Conservation (phyloP, 64 coral and sea anemone genomes). For the Acropora tenuis region DNA sequence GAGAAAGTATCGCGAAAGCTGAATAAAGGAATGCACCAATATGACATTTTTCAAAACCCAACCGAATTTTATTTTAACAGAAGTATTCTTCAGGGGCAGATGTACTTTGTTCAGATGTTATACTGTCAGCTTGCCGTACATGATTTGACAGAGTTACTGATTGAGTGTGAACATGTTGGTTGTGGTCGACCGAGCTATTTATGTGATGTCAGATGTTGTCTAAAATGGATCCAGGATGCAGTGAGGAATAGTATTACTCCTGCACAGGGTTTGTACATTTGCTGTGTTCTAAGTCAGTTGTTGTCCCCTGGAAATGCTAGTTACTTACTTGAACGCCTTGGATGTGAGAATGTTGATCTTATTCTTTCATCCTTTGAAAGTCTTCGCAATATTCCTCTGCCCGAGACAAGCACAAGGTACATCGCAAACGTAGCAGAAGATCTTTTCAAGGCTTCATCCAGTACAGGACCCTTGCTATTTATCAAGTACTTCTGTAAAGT, state of each 20-base stretch:
- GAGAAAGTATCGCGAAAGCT: neutral
- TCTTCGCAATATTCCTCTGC: neutral
- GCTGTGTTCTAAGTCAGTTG: slow-evolving; percentile 43
- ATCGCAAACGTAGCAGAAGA: slow-evolving; percentile 28
- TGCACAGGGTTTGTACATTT: slow-evolving; percentile 12
- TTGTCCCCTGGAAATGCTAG: neutral
- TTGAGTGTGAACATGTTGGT: slow-evolving; percentile 60
- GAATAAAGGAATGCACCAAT: slow-evolving; percentile 15
- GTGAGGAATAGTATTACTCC: neutral
- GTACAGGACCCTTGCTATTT: neutral
- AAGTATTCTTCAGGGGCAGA: slow-evolving; percentile 22
- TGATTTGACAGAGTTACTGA: slow-evolving; percentile 28
- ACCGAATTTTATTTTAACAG: neutral
- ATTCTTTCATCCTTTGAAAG: neutral
- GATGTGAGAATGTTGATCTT: neutral
- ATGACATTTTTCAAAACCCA: slow-evolving; percentile 40
- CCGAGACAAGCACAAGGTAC: neutral
- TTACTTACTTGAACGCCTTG: neutral
- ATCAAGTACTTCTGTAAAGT: slow-evolving; percentile 20
- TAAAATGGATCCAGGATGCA: slow-evolving; percentile 10
- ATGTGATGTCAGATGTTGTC: neutral
- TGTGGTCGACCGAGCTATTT: slow-evolving; percentile 42
- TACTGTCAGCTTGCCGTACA: neutral
- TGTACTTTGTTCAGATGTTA: slow-evolving; percentile 32
- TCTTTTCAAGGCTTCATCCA: slow-evolving; percentile 23